Evolutionary conservation across 2,113 vertebrate genomes (phyloP).

Genomic region (Microcebus griseorufus): DNA sequence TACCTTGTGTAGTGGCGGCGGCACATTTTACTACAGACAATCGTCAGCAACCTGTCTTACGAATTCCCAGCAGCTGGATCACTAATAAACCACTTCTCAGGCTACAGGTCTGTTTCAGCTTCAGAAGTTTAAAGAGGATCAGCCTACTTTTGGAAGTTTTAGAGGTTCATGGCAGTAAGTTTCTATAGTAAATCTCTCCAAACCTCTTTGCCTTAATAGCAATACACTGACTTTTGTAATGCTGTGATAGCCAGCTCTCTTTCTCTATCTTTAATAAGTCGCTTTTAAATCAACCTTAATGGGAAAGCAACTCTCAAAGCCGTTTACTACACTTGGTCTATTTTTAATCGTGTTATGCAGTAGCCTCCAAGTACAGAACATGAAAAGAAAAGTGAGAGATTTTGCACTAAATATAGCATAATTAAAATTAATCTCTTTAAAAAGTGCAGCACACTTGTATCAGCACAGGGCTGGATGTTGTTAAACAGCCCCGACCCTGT

Average conservation of each 20-base stretch:
- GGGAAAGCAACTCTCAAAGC: neutral
- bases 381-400: neutral
- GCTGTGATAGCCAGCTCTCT: neutral
- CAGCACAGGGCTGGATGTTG: neutral
- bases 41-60: neutral
- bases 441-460: neutral
- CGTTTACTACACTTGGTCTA: neutral
- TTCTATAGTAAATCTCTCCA: neutral
- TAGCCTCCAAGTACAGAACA: neutral
- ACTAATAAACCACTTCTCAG: neutral
- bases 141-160: neutral
- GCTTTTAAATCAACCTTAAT: neutral
- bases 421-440: neutral
- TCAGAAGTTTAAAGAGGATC: neutral
- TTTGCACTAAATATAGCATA: neutral
- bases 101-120: neutral
- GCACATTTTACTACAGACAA: neutral
- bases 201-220: neutral
- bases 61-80: neutral
- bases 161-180: neutral
- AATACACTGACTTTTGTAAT: neutral
- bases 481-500: neutral
- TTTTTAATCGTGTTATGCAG: neutral
- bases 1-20: neutral
- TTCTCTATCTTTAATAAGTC: neutral